These are phyloP conservation scores for Porphyrio hochstetteri DNA, from an alignment of 2,113 vertebrate species.

Conservation along the genomic window DNA sequence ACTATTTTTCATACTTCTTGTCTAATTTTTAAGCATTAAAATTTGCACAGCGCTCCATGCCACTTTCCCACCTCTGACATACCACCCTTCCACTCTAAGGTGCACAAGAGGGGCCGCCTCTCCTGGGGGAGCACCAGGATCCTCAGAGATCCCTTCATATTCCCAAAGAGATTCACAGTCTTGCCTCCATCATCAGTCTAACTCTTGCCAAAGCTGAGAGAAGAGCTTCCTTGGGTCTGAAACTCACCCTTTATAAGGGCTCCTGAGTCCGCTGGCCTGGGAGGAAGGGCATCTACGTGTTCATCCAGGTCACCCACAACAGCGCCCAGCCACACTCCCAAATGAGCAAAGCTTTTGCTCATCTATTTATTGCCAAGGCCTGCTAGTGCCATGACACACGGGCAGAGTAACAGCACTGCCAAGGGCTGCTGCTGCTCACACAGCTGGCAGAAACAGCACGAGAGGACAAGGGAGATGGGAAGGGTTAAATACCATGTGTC, in stretches of 20 bases:
- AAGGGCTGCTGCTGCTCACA: not conserved
- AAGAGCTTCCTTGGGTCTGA: not conserved
- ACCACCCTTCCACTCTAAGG: not conserved
- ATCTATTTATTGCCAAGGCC: not conserved
- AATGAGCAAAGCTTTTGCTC: not conserved
- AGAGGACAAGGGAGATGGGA: not conserved
- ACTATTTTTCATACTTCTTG: not conserved
- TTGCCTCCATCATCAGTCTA: not conserved
- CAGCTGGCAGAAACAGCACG: rapidly evolving
- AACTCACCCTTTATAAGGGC: not conserved
- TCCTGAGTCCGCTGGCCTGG: rapidly evolving
- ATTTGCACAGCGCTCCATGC: not conserved
- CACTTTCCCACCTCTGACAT: rapidly evolving
- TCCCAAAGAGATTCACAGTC: not conserved
- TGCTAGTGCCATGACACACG: rapidly evolving
- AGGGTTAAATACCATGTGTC: not conserved
- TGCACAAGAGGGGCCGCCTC: not conserved
- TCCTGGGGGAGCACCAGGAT: not conserved
- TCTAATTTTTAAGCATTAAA: not conserved
- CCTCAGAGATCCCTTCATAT: not conserved
- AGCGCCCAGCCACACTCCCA: not conserved
- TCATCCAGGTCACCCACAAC: not conserved
- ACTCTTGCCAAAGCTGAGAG: not conserved
- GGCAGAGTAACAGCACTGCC: not conserved
- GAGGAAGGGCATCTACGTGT: rapidly evolving